Conservation (phyloP, 2,888 invertebrate species). For the Laothoe populi region DNA sequence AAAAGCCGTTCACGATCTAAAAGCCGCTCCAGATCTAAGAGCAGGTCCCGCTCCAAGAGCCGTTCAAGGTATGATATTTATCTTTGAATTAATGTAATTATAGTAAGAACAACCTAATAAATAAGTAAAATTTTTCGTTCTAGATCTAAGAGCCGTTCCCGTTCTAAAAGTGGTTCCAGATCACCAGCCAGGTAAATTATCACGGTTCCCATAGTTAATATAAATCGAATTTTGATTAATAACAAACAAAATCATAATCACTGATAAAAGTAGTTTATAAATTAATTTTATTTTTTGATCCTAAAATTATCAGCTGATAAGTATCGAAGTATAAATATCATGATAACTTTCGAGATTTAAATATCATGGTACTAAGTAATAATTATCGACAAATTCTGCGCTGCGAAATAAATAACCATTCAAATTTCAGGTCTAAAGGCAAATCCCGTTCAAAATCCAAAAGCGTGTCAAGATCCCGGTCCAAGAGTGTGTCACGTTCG, state of each 20-base stretch:
- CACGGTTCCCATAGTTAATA: too few relatives aligned
- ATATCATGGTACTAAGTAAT: too few relatives aligned
- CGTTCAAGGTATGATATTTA: slow-evolving; percentile 51
- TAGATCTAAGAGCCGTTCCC: slow-evolving; percentile 61
- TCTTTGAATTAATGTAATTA: neutral
- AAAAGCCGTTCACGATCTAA: slow-evolving; percentile 63
- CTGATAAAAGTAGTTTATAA: too few relatives aligned
- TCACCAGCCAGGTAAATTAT: slow-evolving; percentile 61
- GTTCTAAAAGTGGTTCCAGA: slow-evolving; percentile 47
- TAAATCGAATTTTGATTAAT: too few relatives aligned
- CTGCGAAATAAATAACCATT: too few relatives aligned
- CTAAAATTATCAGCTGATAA: too few relatives aligned
- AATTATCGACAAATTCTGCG: too few relatives aligned
- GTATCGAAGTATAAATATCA: too few relatives aligned
- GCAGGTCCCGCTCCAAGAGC: slow-evolving; percentile 69
- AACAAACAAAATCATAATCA: too few relatives aligned
- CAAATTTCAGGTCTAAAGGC: slow-evolving; percentile 55
- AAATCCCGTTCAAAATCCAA: slow-evolving; percentile 57
- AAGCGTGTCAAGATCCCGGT: slow-evolving; percentile 47
- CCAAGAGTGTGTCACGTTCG: slow-evolving; percentile 51
- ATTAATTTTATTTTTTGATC: too few relatives aligned
- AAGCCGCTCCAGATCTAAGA: slow-evolving; percentile 59
- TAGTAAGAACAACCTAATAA: neutral
- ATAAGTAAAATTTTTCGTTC: slow-evolving; percentile 43
- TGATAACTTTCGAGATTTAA: too few relatives aligned